phyloP scores from a whole-genome alignment of 1,140 invertebrate species.

The Apis laboriosa region DNA sequence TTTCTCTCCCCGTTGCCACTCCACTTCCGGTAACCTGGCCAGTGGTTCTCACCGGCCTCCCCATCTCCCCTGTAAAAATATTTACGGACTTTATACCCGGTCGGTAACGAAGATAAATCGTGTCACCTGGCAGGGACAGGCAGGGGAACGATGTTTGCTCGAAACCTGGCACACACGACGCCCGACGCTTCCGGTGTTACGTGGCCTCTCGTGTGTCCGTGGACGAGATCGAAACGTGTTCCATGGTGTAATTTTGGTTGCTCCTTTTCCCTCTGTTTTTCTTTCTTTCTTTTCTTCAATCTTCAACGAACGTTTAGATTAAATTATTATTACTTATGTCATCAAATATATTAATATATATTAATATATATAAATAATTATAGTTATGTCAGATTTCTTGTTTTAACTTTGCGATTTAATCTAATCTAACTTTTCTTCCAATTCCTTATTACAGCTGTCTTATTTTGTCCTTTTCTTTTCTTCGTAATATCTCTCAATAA shows the following conservation, averaged over 20 bases:
- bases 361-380: too few species aligned
- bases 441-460: too few species aligned
- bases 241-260: neutral
- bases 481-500: too few species aligned
- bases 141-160: neutral
- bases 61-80: conserved; percentile 8
- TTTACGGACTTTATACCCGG: conserved; percentile 20
- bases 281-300: too few species aligned
- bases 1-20: conserved; percentile 15
- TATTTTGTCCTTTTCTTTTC: too few species aligned
- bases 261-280: neutral
- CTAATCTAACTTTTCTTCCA: too few species aligned
- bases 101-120: conserved; percentile 45
- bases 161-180: neutral
- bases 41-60: conserved; percentile 47
- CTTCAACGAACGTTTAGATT: too few species aligned
- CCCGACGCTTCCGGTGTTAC: neutral
- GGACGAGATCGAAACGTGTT: neutral
- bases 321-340: too few species aligned
- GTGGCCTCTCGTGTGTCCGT: too few species aligned
- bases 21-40: conserved; percentile 39
- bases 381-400: too few species aligned
- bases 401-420: too few species aligned
- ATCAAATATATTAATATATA: too few species aligned
- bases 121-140: conserved; percentile 3